Evolutionary conservation across 2,113 vertebrate species (phyloP).

Genomic region (Triplophysa tibetana): DNA sequence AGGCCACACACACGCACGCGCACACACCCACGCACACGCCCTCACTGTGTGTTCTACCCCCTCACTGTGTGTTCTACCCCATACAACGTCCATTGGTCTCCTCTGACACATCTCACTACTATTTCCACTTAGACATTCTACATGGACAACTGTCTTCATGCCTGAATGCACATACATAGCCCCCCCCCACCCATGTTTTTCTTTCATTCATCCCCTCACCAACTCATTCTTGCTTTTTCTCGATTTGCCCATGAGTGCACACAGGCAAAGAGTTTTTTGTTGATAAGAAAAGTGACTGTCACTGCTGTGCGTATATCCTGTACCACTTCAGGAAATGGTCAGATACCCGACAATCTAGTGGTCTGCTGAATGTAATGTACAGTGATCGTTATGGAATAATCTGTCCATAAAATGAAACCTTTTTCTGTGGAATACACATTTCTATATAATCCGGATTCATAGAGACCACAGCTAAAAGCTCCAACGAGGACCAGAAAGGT

Average conservation of each 20-base stretch:
- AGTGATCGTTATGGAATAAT: neutral
- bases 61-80: constrained; percentile 18
- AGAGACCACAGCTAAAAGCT: too few relatives aligned
- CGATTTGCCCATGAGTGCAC: neutral
- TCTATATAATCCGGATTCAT: too few relatives aligned
- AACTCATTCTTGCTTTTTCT: neutral
- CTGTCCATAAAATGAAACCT: neutral
- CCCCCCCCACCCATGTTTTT: neutral
- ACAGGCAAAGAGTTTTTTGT: neutral
- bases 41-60: constrained; percentile 18
- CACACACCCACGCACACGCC: neutral
- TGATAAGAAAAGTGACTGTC: constrained; percentile 26
- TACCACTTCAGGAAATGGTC: constrained; percentile 42
- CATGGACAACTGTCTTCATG: constrained; percentile 8
- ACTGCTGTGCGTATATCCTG: constrained; percentile 1
- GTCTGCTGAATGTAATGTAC: neutral
- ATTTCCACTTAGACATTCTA: constrained; percentile 38
- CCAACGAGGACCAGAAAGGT: too few relatives aligned
- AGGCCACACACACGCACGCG: neutral
- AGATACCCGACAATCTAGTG: constrained; percentile 12
- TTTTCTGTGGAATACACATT: neutral
- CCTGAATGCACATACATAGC: constrained; percentile 10
- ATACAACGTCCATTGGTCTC: constrained; percentile 22
- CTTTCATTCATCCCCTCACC: constrained; percentile 4
- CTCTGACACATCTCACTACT: constrained; percentile 53